Evolutionary conservation across 2,113 vertebrate species (phyloP), one percentile per base, ranked within the genome.

Genomic region (Amphiprion percula): DNA sequence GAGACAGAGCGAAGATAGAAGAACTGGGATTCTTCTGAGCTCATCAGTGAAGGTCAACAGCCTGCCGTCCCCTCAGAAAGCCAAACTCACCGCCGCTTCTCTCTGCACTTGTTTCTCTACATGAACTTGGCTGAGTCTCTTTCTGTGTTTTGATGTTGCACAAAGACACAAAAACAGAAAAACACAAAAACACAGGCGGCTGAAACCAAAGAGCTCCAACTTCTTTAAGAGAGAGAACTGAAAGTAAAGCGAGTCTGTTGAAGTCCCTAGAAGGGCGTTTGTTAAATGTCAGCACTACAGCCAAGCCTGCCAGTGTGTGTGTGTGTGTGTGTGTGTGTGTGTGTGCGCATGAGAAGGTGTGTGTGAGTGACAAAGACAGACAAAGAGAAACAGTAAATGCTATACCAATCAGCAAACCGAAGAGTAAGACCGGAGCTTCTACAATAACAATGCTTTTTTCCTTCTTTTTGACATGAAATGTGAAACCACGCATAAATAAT

Each of bases 21-120:
- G 58, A 60, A 74, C 50, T 30, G 56, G 5, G 68, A 52, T 69
- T 68, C 63, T 74, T 79, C 77, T 67, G 28, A 21, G 14, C 62
- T 85, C 71, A 44, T 82, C 83, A 84, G 59, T 62, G 79, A 86
- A 86, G 90, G 87, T 85, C 83, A 89, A 71, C 69, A 73, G 75
- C 60, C 52, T 47, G 10, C 63, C 53, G 74, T 83, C 56, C 61
- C 39, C 49, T 14, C 72, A 62, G 68, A 83, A 81, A 83, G 49
- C 60, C 11, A 0, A 67, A 41, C 7, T 71, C 46, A 17, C 54
- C 52, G 44, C 64, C 47, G 59, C 3, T 64, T 77, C n/a, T 44
- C 55, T 49, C 62, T 53, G 61, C 26, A 58, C 69, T 69, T 65
- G 46, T 72, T 64, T 79, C 39, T 68, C 61, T 12, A 58, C 49